Base-by-base conservation (phyloP, 2,797 vertebrate species). In the Ibycter americanus region DNA sequence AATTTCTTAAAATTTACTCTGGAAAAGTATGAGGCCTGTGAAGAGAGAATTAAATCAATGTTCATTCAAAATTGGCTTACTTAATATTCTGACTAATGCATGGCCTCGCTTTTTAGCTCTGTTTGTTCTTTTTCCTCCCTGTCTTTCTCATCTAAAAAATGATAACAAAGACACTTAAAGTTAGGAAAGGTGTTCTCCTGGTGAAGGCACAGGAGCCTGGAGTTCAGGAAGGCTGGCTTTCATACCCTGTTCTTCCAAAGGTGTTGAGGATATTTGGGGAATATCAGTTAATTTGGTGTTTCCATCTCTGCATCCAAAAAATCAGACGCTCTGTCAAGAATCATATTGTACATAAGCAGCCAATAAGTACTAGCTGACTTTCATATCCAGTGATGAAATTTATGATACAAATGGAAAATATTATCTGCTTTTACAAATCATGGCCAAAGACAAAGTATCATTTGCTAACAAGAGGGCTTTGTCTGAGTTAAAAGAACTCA, bases 391-490 rank as follows among this genome's bases (percentile, higher is more conserved):
- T 51, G 67, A 62, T 93, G 62, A 96, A 91, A 95, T 94, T 90
- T 93, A 54, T 84, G 32, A 68, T 86, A 76, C 54, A 91, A 96
- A 52, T 91, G 87, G 82, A 91, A 94, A 95, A 71, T 74, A 83
- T 87, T 87, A 85, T 49, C 56, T 3, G 4, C 46, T 54, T 80
- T 86, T 80, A 65, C 54, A 92, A 91, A 86, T 86, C 4, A 1
- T 58, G 21, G 20, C 72, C 65, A 95, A 96, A 83, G 76, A 54
- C 3, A 17, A 78, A 72, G 58, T 90, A 74, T 58, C 36, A 29
- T 90, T 94, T 92, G 29, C 62, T 81, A 94, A 93, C 65, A 95
- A 86, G 68, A 88, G 77, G 16, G 25, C 87, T 93, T 93, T 96
- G 72, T 95, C 61, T 83, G 82, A 88, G 68, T 87, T 92, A 68